Base-by-base conservation (phyloP, 2,797 vertebrate genomes). In the Allobates femoralis region DNA sequence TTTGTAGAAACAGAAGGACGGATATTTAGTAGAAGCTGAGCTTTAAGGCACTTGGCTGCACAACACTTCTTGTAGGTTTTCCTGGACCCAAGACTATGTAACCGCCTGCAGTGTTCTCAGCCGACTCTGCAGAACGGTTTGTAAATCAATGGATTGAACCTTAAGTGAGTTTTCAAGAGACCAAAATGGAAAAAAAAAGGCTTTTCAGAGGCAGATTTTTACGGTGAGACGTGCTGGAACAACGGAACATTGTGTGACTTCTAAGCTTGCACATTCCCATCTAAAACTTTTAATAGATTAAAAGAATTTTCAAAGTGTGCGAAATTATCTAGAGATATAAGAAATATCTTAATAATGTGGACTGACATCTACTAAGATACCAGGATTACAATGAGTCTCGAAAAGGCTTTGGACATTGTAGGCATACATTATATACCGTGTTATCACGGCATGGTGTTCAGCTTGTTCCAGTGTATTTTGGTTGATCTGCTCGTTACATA, bases 61-160 rank as follows among this genome's bases (percentile, higher is more conserved):
- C 62, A 84, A 77, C 41, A 53, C 73, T 77, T 84, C 83, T 73
- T 77, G 83, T 84, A 76, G 73, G 73, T 77, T 84, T 76, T 84
- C 73, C 73, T 73, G 37, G 71, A 60, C 81, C n/a, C 69, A 16
- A 75, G 69, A 83, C 71, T 46, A 60, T 75, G 73, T 77, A 84
- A 66, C 60, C 53, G 83, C 71, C 83, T 77, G 83, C 73, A 77
- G 83, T 62, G 71, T 84, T 84, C 77, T 77, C 73, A 84, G 73
- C 37, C 73, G 71, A 77, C 83, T 66, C 77, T 84, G 64, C 73
- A 26, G 73, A 76, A 46, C n/a, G 71, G 73, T 84, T 77, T 64
- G 71, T 66, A 62, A 84, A 84, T 84, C 83, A 41, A 84, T 84
- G 58, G 41, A 76, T 66, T 84, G 71, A 77, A 84, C 83, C 83